These are phyloP conservation scores for Drusus annulatus DNA, from an alignment of 1,140 invertebrate genomes.

Conservation along the genomic window DNA sequence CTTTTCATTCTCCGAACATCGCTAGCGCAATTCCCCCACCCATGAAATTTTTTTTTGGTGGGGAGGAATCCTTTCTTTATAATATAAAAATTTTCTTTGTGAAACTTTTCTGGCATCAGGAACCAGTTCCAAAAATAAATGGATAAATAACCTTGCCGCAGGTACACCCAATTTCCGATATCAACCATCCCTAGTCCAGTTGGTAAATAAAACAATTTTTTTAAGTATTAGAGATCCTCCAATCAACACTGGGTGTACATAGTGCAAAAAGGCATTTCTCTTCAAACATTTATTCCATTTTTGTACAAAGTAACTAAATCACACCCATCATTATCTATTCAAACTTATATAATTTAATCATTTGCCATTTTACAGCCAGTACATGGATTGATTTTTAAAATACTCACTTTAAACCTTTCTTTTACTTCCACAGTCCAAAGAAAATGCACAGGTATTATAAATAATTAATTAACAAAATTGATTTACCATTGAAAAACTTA, in stretches of 20 bases:
- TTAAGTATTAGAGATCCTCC: too few relatives aligned
- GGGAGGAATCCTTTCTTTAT: too few relatives aligned
- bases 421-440: slow-evolving; percentile 8
- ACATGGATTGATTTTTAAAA: slow-evolving; percentile 3
- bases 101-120: too few relatives aligned
- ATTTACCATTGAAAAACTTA: slow-evolving; percentile 3
- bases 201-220: slow-evolving; percentile 4
- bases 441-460: not conserved
- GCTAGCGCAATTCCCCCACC: too few relatives aligned
- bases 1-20: too few relatives aligned
- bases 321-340: slow-evolving; percentile 6
- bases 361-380: slow-evolving; percentile 12
- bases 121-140: too few relatives aligned
- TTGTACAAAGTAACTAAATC: slow-evolving; percentile 38
- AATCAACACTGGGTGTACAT: too few relatives aligned
- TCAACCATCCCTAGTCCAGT: too few relatives aligned
- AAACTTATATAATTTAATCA: slow-evolving; percentile 17
- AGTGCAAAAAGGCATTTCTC: not conserved
- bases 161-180: too few relatives aligned
- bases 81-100: too few relatives aligned
- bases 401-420: not conserved
- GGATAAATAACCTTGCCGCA: too few relatives aligned
- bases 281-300: slow-evolving; percentile 31
- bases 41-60: too few relatives aligned
- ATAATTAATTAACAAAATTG: slow-evolving; percentile 1